Conservation (phyloP, 1,140 invertebrate species). For the Goniozus legneri region DNA sequence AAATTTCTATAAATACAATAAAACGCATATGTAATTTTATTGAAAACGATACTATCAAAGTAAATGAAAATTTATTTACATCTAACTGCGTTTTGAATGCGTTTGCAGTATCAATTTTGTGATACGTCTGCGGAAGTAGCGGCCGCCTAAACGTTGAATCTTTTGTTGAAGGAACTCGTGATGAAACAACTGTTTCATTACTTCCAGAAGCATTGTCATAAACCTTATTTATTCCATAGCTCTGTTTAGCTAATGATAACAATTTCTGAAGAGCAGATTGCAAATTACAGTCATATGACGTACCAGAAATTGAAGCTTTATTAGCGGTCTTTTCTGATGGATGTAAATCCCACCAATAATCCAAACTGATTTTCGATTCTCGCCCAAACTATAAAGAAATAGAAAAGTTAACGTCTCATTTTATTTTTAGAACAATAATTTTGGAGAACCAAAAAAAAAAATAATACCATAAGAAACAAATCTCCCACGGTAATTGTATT, state of each 20-base stretch:
- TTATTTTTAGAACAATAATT: background rate
- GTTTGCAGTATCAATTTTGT: slow-evolving; percentile 47
- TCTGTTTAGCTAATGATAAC: slow-evolving; percentile 60
- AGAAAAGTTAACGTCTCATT: background rate
- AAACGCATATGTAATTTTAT: slow-evolving; percentile 9
- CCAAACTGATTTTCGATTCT: slow-evolving; percentile 73
- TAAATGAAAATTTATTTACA: slow-evolving; percentile 39
- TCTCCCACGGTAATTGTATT: slow-evolving; percentile 82
- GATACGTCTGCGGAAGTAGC: slow-evolving; percentile 47
- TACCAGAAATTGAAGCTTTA: slow-evolving; percentile 20
- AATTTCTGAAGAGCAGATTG: slow-evolving; percentile 57
- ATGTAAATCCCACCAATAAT: slow-evolving; percentile 75
- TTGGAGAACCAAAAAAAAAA: background rate
- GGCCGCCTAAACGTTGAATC: slow-evolving; percentile 50
- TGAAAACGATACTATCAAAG: background rate
- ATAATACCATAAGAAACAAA: slow-evolving; percentile 78
- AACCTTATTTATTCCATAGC: slow-evolving; percentile 46
- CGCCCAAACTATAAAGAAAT: slow-evolving; percentile 65
- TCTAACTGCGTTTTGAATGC: slow-evolving; percentile 59
- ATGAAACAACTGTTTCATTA: slow-evolving; percentile 50
- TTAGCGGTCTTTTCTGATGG: slow-evolving; percentile 27
- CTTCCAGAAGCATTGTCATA: slow-evolving; percentile 47
- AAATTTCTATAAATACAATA: slow-evolving; percentile 47
- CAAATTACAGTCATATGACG: slow-evolving; percentile 32
- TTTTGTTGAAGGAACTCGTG: slow-evolving; percentile 41